Evolutionary conservation across 1,140 invertebrate genomes (phyloP), one percentile per base, ranked within the genome.

Genomic region (Stenopsyche tienmushanensis): DNA sequence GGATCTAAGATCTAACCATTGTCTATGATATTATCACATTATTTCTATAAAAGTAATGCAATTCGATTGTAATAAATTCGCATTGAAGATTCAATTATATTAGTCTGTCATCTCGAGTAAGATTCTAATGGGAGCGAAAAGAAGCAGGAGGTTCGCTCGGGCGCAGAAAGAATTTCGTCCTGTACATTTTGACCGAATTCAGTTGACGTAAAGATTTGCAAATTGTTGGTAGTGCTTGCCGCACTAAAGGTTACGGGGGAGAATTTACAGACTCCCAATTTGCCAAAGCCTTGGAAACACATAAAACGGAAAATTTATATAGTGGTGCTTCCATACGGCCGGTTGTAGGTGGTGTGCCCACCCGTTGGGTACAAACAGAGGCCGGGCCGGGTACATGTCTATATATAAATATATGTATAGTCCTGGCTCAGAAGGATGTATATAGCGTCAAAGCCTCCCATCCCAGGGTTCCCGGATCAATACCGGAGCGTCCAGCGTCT

Each of bases 401-500:
- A 15, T 52, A 24, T 20, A 15, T 52, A 24, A 7, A 15, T 52
- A 24, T 52, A 8, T 34, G 34, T 57, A 23, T 50, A 23, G 3
- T 24, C 23, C 2, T 54, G 24, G 21, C 7, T 3, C 52, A 24
- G 52, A 20, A 54, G 52, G 44, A 47, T 47, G 41, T 60, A 60
- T 60, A 47, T 18, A 60, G 42, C 42, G 23, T 47, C 23, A 41
- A 57, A 47, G 57, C 23, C 57, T 60, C 57, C 57, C 57, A 47
- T 60, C 41, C 57, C 57, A 60, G 21, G 23, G 53, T 15, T 20
- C 42, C n/a, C 54, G 63, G 63, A 65, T 65, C 63, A 65, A 65
- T 65, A 65, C 63, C 53, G 63, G 54, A 65, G 63, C 63, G 63
- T 65, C 63, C 63, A 65, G 63, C 54, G 54, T 55, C 63, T 24